Percentiles rank a stretch among this genome's conserved stretches.
Conservation (phyloP, 2,888 invertebrate species). For the Leptinotarsa peninsularis region DNA sequence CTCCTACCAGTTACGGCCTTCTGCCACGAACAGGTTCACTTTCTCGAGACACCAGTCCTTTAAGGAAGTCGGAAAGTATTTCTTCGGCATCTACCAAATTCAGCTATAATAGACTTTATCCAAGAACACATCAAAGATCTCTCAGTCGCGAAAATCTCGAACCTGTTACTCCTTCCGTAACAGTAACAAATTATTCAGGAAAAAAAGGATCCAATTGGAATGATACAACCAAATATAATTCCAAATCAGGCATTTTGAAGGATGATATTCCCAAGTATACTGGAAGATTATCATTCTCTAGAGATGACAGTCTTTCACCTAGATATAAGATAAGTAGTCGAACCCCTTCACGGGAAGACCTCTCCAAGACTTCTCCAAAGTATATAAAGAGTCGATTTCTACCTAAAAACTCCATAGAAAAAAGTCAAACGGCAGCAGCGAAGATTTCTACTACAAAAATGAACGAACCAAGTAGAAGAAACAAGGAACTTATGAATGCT, state of each 20-base stretch:
- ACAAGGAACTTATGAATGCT: slow-evolving; percentile 62
- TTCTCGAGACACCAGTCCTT: slow-evolving; percentile 72
- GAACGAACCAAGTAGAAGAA: slow-evolving; percentile 63
- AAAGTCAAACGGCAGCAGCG: slow-evolving; percentile 63
- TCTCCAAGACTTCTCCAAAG: slow-evolving; percentile 59
- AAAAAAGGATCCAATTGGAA: slow-evolving; percentile 51
- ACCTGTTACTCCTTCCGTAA: slow-evolving; percentile 55
- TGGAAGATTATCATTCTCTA: slow-evolving; percentile 43
- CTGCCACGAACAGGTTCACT: slow-evolving; percentile 58
- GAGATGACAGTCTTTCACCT: slow-evolving; percentile 47
- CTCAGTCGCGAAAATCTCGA: slow-evolving; percentile 61
- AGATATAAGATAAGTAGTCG: slow-evolving; percentile 48
- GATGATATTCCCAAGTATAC: slow-evolving; percentile 51
- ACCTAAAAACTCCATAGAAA: slow-evolving; percentile 65
- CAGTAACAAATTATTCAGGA: slow-evolving; percentile 54
- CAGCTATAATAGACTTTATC: slow-evolving; percentile 68
- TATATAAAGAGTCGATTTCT: slow-evolving; percentile 65
- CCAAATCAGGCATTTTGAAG: slow-evolving; percentile 47
- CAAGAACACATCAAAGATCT: slow-evolving; percentile 63
- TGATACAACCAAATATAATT: slow-evolving; percentile 49
- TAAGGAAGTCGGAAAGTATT: slow-evolving; percentile 62
- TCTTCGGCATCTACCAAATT: slow-evolving; percentile 68
- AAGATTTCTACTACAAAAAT: slow-evolving; percentile 59
- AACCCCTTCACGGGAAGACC: slow-evolving; percentile 60
- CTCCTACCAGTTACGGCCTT: slow-evolving; percentile 68